These are phyloP conservation scores for Galeopsomyia nigrocyanea DNA, from an alignment of 2,888 invertebrate species.

Conservation along the genomic window DNA sequence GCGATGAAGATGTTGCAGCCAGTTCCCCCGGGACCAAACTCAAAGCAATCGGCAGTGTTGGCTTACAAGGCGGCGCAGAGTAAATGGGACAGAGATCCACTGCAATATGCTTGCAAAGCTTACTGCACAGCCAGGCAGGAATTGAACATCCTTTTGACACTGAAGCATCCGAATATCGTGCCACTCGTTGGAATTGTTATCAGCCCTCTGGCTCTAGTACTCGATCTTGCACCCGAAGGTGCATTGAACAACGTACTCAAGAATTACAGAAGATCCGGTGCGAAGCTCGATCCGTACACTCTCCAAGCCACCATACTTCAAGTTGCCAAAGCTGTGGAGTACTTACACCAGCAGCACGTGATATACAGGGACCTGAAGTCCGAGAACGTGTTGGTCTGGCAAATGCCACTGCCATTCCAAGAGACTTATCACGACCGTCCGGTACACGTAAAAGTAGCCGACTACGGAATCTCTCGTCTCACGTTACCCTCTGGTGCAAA, in stretches of 20 bases:
- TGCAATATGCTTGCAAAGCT: conserved; percentile 94
- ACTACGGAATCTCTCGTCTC: conserved; percentile 94
- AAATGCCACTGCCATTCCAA: conserved; percentile 86
- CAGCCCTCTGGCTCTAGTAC: conserved; percentile 88
- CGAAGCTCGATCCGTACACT: conserved; percentile 83
- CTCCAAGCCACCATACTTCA: conserved; percentile 90
- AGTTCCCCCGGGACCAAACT: conserved; percentile 85
- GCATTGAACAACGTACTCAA: conserved; percentile 87
- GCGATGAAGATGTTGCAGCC: conserved; percentile 98
- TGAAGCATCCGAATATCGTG: conserved; percentile 93
- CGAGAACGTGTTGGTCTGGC: conserved; percentile 99
- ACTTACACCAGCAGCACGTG: conserved; percentile 92
- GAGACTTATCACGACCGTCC: conserved; percentile 73
- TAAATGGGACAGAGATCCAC: conserved; percentile 94
- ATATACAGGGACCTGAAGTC: conserved; percentile 95
- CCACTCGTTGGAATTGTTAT: conserved; percentile 92
- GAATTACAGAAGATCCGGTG: conserved; percentile 88
- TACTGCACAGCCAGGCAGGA: conserved; percentile 97
- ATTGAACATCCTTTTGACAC: conserved; percentile 85
- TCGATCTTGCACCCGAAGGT: conserved; percentile 93
- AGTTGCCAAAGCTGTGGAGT: conserved; percentile 94
- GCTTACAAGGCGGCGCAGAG: conserved; percentile 77
- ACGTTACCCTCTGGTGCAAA: conserved; percentile 93
- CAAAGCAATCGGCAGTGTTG: conserved; percentile 75
- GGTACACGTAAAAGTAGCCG: conserved; percentile 94